Evolutionary conservation across 2,797 vertebrate species (phyloP).

Genomic region (Rachycentron canadum): DNA sequence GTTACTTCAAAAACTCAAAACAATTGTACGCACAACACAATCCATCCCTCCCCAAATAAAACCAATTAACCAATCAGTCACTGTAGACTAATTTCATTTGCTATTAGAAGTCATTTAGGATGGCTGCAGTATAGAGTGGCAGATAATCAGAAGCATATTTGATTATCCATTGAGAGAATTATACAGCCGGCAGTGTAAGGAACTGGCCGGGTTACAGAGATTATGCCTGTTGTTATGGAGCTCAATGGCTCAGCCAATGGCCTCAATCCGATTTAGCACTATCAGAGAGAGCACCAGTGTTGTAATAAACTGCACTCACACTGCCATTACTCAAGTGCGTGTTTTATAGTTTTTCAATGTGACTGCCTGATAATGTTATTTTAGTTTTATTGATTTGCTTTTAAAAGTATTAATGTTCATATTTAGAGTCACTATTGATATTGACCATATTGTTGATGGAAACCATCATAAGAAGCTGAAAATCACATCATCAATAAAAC

Average conservation of each 20-base stretch:
- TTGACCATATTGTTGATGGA: neutral
- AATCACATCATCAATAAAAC: neutral
- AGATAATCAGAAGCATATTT: conserved; percentile 74
- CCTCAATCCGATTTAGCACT: conserved; percentile 56
- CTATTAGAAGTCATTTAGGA: conserved; percentile 65
- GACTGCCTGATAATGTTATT: neutral
- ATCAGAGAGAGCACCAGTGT: conserved; percentile 20
- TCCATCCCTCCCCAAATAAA: conserved; percentile 62
- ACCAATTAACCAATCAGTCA: conserved; percentile 72
- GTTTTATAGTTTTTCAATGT: neutral
- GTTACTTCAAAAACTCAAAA: conserved; percentile 47
- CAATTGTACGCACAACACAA: conserved; percentile 37
- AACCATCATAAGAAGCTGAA: neutral
- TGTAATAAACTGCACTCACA: conserved; percentile 22
- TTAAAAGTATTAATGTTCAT: neutral
- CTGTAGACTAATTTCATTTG: conserved; percentile 61
- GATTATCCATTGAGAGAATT: conserved; percentile 67
- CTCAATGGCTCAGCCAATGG: conserved; percentile 52
- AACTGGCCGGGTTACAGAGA: conserved; percentile 56
- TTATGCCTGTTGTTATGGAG: conserved; percentile 66
- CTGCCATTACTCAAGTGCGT: conserved; percentile 9
- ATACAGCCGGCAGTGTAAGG: conserved; percentile 45
- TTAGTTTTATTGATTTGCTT: conserved; percentile 28
- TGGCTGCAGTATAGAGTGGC: conserved; percentile 50
- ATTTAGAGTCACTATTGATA: neutral